Evolutionary conservation across 2,113 vertebrate genomes (phyloP), one percentile per base, ranked within the genome.

Genomic region (Nothoprocta perdicaria): DNA sequence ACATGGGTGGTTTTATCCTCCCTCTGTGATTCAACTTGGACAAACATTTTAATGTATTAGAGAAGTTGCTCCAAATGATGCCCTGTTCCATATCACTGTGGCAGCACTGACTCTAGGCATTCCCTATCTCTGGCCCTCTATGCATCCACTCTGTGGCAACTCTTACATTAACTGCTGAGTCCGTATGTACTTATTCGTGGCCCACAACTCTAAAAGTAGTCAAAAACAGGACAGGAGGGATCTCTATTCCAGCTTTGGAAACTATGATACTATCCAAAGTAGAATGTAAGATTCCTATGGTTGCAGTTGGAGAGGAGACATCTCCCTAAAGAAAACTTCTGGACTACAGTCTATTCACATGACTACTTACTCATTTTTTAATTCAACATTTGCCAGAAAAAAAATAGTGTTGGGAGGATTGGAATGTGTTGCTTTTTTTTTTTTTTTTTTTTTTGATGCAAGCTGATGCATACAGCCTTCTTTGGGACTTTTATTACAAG

Each of bases 1-100:
- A 40, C 7, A 38, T 0, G 2, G 4, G 16, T 9, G 43, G 8
- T 4, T 26, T 10, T 53, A 12, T 53, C 16, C 31, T 52, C 23
- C 24, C 74, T 43, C 24, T 29, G 11, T 16, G 23, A 21, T 46
- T 76, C 46, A 40, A 33, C 46, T 60, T 21, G 38, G 29, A 41
- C 27, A 16, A 21, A 6, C 38, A 26, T 79, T 60, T 38, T 79
- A 24, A 67, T 14, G 14, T 35, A 8, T 4, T 45, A 52, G 18
- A 41, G 18, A 8, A 73, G 27, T 29, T 79, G 9, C 66, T 67
- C 33, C n/a, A 60, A 22, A 16, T 79, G 22, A 8, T 80, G 24
- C 23, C 27, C 27, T 61, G 14, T 53, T 75, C 53, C 11, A 38
- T 22, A 29, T 68, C 62, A n/a, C 45, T 61, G n/a, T 46, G n/a